Percentiles rank a stretch among this genome's conserved stretches.
Conservation (phyloP, 2,888 invertebrate species). For the Nematopogon swammerdamellus region DNA sequence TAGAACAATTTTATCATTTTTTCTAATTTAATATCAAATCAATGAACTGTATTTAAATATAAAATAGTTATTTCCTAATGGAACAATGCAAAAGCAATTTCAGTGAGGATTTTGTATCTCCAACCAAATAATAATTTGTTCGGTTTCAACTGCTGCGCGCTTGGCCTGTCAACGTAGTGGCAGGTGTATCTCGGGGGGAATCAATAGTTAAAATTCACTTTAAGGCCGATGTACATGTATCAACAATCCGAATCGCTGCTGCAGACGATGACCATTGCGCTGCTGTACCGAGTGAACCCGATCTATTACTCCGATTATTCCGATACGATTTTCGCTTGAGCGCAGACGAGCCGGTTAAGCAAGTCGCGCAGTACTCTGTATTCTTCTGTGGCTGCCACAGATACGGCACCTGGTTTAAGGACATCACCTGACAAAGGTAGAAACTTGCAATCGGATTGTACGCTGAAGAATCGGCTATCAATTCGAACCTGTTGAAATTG, state of each 20-base stretch:
- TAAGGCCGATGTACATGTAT: constrained; percentile 45
- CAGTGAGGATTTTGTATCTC: background rate
- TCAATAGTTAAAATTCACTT: constrained; percentile 25
- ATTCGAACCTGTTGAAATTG: constrained; percentile 1
- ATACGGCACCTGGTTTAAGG: constrained; percentile 44
- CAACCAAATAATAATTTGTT: background rate
- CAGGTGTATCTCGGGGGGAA: background rate
- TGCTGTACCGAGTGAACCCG: constrained; percentile 59
- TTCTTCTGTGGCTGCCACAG: constrained; percentile 43
- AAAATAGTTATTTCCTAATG: background rate
- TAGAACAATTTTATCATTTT: too few species aligned
- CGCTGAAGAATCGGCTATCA: background rate
- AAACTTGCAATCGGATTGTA: constrained; percentile 2
- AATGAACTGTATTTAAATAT: too few species aligned
- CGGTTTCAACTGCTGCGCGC: background rate
- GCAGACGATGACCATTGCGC: constrained; percentile 50
- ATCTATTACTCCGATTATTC: constrained; percentile 68
- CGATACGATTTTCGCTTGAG: constrained; percentile 54
- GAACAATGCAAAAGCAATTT: background rate
- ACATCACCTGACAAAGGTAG: constrained; percentile 34
- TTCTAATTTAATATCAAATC: too few species aligned
- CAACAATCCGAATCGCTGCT: constrained; percentile 29
- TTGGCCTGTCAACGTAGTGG: background rate
- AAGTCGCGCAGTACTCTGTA: constrained; percentile 2
- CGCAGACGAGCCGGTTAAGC: constrained; percentile 7